These are phyloP conservation scores for Dryadula phaetusa DNA, from an alignment of 2,888 invertebrate genomes.

Conservation along the genomic window DNA sequence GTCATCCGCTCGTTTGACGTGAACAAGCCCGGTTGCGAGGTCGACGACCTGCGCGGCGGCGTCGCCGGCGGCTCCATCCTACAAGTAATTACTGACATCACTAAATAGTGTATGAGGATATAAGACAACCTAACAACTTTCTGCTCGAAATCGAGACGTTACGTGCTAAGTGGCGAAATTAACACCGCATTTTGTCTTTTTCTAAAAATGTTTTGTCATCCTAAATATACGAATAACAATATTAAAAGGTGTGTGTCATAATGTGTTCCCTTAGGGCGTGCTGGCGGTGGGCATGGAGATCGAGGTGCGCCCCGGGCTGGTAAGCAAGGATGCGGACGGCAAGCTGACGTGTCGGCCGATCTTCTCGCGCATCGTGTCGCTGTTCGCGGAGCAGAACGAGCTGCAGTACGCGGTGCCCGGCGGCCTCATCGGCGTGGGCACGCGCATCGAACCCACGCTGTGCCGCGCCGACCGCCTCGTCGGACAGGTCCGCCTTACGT, in stretches of 20 bases:
- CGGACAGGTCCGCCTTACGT: constrained; percentile 87
- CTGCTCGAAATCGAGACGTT: too few species aligned
- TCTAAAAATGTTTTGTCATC: too few species aligned
- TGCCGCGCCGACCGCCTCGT: constrained; percentile 99
- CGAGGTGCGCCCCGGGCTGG: constrained; percentile 96
- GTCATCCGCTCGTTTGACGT: constrained; percentile 99
- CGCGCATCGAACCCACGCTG: constrained; percentile 99
- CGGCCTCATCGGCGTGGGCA: constrained; percentile 99
- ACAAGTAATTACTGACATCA: too few species aligned
- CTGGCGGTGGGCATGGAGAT: constrained; percentile 99
- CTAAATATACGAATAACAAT: too few species aligned
- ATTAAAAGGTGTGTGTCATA: too few species aligned
- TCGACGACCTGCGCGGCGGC: constrained; percentile 98
- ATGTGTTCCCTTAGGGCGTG: constrained; percentile 87
- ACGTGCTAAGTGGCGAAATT: too few species aligned
- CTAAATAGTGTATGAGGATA: background rate
- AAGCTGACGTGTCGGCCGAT: constrained; percentile 98
- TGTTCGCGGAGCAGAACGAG: constrained; percentile 99
- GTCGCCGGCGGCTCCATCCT: constrained; percentile 99
- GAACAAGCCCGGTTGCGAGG: constrained; percentile 99
- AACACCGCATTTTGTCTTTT: too few species aligned
- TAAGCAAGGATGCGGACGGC: constrained; percentile 98
- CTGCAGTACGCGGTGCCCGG: constrained; percentile 99
- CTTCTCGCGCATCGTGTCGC: constrained; percentile 97
- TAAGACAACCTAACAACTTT: background rate